Percentiles rank a stretch among this genome's conserved stretches.
Conservation (phyloP, 1,140 invertebrate species). For the Eurosta solidaginis region DNA sequence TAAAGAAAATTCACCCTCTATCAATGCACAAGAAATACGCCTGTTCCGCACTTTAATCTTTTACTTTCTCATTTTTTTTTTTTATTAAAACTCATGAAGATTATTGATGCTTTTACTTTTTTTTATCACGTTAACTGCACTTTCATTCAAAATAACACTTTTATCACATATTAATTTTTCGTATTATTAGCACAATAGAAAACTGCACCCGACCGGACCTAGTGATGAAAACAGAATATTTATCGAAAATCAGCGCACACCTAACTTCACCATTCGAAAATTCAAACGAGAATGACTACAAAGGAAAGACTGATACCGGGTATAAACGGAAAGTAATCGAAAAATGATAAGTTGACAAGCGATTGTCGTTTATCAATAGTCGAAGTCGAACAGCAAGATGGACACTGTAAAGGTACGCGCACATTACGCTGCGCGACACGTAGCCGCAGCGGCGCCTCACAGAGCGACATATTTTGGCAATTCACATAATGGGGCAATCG, state of each 20-base stretch:
- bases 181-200: constrained; percentile 11
- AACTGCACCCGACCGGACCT: neutral
- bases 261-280: neutral
- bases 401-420: no score
- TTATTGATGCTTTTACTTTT: neutral
- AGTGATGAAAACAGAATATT: constrained; percentile 18
- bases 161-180: neutral
- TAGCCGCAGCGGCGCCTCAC: no score
- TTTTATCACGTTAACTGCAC: neutral
- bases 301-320: neutral
- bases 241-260: neutral
- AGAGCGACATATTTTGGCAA: no score
- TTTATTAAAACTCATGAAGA: neutral
- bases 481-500: no score
- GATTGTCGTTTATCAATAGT: no score
- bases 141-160: constrained; percentile 3
- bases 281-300: neutral
- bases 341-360: no score
- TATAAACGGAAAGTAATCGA: neutral
- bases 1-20: constrained; percentile 16
- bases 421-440: no score
- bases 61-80: neutral
- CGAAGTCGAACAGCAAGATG: no score
- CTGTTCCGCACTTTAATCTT: constrained; percentile 3
- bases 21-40: neutral